These are phyloP conservation scores for Himalopsyche phryganea DNA, from an alignment of 1,140 invertebrate species.

Conservation along the genomic window DNA sequence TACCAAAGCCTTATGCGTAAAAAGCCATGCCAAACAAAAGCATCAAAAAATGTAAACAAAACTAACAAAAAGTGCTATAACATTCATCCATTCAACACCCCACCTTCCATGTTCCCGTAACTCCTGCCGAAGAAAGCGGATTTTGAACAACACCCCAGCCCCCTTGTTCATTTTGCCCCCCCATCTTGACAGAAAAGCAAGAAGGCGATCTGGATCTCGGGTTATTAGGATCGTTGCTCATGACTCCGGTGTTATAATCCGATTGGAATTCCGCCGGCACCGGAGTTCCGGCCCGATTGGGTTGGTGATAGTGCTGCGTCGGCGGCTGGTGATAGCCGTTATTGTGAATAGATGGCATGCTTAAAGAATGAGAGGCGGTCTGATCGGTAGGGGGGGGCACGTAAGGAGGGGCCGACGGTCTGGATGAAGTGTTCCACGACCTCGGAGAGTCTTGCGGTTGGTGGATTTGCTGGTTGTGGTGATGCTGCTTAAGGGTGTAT, in stretches of 20 bases:
- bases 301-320: constrained; percentile 5
- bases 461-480: constrained; percentile 10
- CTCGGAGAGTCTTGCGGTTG: constrained; percentile 21
- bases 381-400: not conserved
- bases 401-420: constrained; percentile 21
- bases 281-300: constrained; percentile 20
- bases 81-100: constrained; percentile 28
- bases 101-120: constrained; percentile 48
- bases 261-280: constrained; percentile 20
- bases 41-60: not conserved
- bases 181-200: constrained; percentile 53
- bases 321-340: constrained; percentile 9
- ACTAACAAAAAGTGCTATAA: not conserved
- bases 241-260: constrained; percentile 13
- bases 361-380: constrained; percentile 23
- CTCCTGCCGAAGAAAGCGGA: constrained; percentile 38
- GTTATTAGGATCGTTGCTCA: constrained; percentile 1
- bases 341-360: constrained; percentile 29
- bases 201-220: constrained; percentile 49
- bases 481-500: constrained; percentile 24
- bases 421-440: constrained; percentile 21
- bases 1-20: too few species aligned
- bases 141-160: constrained; percentile 48
- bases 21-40: not conserved
- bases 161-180: constrained; percentile 42